Evolutionary conservation across 2,113 vertebrate species (phyloP).

Genomic region (Montifringilla adamsi): DNA sequence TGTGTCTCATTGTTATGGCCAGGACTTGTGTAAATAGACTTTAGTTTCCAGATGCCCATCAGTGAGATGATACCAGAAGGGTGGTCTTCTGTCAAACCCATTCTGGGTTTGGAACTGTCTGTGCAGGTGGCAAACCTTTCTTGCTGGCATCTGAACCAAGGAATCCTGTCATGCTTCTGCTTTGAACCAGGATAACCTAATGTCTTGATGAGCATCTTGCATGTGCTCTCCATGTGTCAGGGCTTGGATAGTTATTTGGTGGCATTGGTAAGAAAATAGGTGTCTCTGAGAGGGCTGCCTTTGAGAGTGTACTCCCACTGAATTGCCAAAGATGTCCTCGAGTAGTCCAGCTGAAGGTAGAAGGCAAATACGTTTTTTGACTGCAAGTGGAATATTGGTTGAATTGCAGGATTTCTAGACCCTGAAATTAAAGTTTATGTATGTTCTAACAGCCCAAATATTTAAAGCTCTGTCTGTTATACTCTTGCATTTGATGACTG

Average conservation of each 20-base stretch:
- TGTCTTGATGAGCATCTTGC: background rate
- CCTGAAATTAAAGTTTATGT: background rate
- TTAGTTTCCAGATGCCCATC: background rate
- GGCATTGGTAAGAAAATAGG: background rate
- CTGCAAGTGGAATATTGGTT: background rate
- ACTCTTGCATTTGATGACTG: background rate
- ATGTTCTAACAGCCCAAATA: background rate
- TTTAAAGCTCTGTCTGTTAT: background rate
- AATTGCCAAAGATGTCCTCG: background rate
- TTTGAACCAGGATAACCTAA: background rate
- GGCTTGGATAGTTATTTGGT: background rate
- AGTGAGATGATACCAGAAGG: background rate
- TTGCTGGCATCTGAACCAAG: background rate
- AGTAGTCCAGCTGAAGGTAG: background rate
- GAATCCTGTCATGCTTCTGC: background rate
- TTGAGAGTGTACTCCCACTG: background rate
- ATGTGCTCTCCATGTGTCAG: background rate
- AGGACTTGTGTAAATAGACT: background rate
- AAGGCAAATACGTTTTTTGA: rapidly evolving
- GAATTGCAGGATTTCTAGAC: background rate
- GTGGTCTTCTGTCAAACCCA: background rate
- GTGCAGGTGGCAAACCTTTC: background rate
- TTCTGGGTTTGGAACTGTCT: background rate
- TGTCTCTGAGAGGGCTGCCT: background rate
- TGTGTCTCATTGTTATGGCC: background rate